A percentile compares a stretch with the other conserved stretches of the same genome.
These are phyloP conservation scores for Nephotettix cincticeps DNA, from an alignment of 1,140 invertebrate species.

Conservation along the genomic window DNA sequence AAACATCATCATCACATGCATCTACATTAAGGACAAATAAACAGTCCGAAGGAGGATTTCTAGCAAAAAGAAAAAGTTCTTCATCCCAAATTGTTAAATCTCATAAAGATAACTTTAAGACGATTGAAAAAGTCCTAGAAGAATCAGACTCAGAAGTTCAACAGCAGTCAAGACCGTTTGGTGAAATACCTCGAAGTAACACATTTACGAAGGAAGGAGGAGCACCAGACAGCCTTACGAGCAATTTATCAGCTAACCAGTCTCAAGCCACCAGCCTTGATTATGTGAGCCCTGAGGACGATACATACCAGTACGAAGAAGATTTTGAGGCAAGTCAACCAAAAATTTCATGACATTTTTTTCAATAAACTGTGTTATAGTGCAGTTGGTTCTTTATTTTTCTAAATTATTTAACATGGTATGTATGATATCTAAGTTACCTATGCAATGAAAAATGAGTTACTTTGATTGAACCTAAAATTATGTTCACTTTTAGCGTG, in stretches of 20 bases:
- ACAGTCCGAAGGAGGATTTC: neutral
- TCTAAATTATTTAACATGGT: no score
- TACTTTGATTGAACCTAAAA: no score
- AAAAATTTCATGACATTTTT: no score
- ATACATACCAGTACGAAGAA: constrained; percentile 49
- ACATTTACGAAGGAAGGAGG: neutral
- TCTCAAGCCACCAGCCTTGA: neutral
- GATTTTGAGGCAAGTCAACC: constrained; percentile 54
- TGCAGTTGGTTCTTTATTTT: no score
- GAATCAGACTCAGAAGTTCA: neutral
- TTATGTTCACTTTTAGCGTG: no score
- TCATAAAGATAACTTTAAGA: neutral
- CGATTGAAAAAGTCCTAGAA: neutral
- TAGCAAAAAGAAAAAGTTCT: neutral
- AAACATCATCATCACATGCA: neutral
- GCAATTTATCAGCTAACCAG: neutral
- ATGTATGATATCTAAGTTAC: no score
- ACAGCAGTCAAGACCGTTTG: neutral
- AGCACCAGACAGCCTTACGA: neutral
- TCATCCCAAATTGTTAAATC: neutral
- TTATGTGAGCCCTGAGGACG: neutral
- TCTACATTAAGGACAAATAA: neutral
- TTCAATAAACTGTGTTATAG: no score
- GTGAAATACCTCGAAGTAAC: neutral
- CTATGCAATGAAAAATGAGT: no score